Percentiles rank a stretch among this genome's conserved stretches.
These are phyloP conservation scores for Protula sp. DNA, from an alignment of 2,888 invertebrate genomes.

Conservation along the genomic window DNA sequence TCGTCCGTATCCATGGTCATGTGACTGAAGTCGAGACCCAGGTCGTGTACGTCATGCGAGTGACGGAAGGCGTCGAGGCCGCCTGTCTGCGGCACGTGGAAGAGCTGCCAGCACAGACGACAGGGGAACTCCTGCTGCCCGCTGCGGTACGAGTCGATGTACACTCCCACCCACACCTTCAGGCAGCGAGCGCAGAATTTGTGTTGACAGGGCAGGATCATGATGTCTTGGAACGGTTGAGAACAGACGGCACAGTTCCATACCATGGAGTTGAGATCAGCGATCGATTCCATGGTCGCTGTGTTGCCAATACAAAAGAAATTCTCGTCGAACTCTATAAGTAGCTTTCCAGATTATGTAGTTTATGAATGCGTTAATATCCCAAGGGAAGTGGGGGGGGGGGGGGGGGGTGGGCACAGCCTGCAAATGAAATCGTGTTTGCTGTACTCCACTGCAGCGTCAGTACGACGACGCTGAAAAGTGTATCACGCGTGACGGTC, in stretches of 20 bases:
- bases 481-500: too few relatives aligned
- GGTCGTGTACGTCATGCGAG: neutral
- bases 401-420: too few relatives aligned
- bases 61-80: neutral
- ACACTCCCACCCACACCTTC: conserved; percentile 6
- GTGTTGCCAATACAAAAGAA: too few relatives aligned
- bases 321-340: too few relatives aligned
- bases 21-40: neutral
- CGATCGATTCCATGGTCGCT: too few relatives aligned
- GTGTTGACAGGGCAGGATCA: conserved; percentile 12
- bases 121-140: conserved; percentile 5
- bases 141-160: conserved; percentile 7
- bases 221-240: neutral
- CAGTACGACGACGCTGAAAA: too few relatives aligned
- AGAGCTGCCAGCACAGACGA: conserved; percentile 7
- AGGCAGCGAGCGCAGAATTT: conserved; percentile 9
- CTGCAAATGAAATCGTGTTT: too few relatives aligned
- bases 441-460: too few relatives aligned
- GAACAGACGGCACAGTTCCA: neutral
- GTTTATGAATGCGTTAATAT: too few relatives aligned
- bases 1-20: neutral
- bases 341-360: too few relatives aligned
- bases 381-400: too few relatives aligned
- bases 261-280: too few relatives aligned
- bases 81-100: conserved; percentile 2